phyloP scores from a whole-genome alignment of 2,113 vertebrate species.

The Pygoscelis adeliae region DNA sequence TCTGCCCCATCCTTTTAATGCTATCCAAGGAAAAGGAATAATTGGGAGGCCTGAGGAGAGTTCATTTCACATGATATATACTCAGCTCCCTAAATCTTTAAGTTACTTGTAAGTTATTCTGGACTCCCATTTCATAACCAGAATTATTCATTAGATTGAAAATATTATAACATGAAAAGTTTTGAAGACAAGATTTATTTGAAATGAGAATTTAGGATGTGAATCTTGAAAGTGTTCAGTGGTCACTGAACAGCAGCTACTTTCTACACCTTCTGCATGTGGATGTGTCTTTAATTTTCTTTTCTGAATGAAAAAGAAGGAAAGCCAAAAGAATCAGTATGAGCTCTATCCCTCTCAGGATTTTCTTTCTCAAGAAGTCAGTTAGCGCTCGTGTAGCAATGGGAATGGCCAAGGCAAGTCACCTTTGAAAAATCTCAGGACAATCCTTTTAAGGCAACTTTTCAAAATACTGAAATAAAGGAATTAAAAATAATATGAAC shows the following conservation, averaged over 20 bases:
- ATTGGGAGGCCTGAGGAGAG: not conserved
- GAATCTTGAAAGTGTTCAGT: not conserved
- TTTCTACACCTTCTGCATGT: not conserved
- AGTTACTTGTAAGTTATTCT: not conserved
- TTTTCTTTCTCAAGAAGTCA: not conserved
- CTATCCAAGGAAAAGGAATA: not conserved
- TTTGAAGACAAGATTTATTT: constrained; percentile 15
- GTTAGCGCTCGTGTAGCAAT: not conserved
- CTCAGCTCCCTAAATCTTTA: not conserved
- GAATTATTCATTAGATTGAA: constrained; percentile 20
- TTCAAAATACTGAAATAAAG: not conserved
- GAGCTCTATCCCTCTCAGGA: not conserved
- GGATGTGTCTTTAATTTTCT: not conserved
- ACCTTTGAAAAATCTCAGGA: not conserved
- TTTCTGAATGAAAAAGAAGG: not conserved
- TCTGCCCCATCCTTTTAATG: not conserved
- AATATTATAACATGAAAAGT: not conserved
- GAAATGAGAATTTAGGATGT: not conserved
- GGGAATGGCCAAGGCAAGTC: not conserved
- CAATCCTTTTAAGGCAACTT: not conserved
- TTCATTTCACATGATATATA: not conserved
- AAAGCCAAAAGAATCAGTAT: not conserved
- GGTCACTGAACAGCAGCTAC: not conserved
- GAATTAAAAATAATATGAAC: not conserved
- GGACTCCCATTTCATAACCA: not conserved